Percentiles rank a stretch among this genome's conserved stretches.
Conservation (phyloP, 2,888 invertebrate species). For the Schizotus pectinicornis region DNA sequence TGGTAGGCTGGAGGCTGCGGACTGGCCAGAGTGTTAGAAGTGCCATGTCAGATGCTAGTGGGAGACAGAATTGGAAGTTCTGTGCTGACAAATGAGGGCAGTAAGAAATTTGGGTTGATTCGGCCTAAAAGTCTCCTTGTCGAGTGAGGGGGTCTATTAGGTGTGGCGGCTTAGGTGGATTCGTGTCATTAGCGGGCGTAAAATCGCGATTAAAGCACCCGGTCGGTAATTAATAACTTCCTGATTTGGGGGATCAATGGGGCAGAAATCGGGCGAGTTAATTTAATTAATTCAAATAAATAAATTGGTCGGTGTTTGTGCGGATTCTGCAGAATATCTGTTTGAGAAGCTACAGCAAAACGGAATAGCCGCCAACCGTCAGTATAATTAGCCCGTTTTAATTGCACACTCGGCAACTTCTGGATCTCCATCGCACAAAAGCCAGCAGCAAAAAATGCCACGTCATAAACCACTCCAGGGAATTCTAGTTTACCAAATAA, state of each 20-base stretch:
- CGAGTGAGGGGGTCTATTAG: too few relatives aligned
- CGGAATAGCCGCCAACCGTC: slow-evolving; percentile 26
- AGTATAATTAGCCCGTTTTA: slow-evolving; percentile 50
- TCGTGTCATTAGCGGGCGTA: slow-evolving; percentile 13
- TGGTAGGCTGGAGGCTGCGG: too few relatives aligned
- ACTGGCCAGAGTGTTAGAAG: slow-evolving; percentile 23
- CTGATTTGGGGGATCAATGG: slow-evolving; percentile 33
- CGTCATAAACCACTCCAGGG: slow-evolving; percentile 43
- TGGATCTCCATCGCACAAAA: slow-evolving; percentile 24
- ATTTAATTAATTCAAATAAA: slow-evolving; percentile 49
- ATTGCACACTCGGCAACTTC: slow-evolving; percentile 52
- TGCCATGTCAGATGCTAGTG: too few relatives aligned
- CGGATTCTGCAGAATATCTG: slow-evolving; percentile 45
- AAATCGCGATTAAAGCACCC: slow-evolving; percentile 20
- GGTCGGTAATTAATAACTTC: slow-evolving; percentile 24
- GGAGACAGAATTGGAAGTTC: too few relatives aligned
- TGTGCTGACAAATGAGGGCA: too few relatives aligned
- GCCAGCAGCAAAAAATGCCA: slow-evolving; percentile 38
- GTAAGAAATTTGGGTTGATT: too few relatives aligned
- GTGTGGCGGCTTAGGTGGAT: too few relatives aligned
- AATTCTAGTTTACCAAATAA: slow-evolving; percentile 39
- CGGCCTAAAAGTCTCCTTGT: too few relatives aligned
- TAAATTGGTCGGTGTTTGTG: slow-evolving; percentile 44
- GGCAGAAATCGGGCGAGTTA: slow-evolving; percentile 38
- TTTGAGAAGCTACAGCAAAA: slow-evolving; percentile 35